Percentiles rank a stretch among this genome's conserved stretches.
Conservation (phyloP, 1,140 invertebrate genomes). For the Grapholita molesta region DNA sequence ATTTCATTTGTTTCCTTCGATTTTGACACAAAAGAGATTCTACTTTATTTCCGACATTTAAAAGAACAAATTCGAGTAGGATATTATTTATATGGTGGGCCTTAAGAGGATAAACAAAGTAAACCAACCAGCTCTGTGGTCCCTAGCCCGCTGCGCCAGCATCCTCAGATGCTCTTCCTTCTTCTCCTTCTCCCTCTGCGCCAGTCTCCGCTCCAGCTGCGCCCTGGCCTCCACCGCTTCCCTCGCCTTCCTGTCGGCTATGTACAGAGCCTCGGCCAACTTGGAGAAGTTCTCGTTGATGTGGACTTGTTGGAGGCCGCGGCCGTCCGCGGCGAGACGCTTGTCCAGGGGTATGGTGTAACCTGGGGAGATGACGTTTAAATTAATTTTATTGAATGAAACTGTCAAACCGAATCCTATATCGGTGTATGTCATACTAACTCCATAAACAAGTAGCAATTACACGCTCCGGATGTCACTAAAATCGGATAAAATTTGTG, state of each 20-base stretch:
- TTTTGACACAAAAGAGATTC: too few relatives aligned
- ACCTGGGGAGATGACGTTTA: constrained; percentile 83
- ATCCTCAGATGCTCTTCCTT: constrained; percentile 97
- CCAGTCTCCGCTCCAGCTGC: constrained; percentile 96
- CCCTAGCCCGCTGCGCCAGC: constrained; percentile 96
- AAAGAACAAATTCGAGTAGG: too few relatives aligned
- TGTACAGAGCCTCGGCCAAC: constrained; percentile 97
- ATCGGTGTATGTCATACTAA: too few relatives aligned
- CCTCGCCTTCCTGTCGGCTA: constrained; percentile 97
- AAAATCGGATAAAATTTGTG: too few relatives aligned
- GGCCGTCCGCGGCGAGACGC: constrained; percentile 97
- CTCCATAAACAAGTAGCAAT: too few relatives aligned
- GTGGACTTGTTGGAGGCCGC: constrained; percentile 97
- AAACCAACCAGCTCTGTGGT: constrained; percentile 90
- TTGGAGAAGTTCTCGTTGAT: constrained; percentile 99
- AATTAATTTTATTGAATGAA: constrained; percentile 20
- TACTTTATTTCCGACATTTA: too few relatives aligned
- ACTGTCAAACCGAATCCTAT: too few relatives aligned
- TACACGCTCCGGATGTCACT: too few relatives aligned
- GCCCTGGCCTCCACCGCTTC: constrained; percentile 98
- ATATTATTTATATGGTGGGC: not conserved
- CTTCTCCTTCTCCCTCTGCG: constrained; percentile 98
- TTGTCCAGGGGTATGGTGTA: constrained; percentile 99
- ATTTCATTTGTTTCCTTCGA: too few relatives aligned
- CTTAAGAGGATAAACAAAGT: not conserved